Conservation (phyloP, 2,888 invertebrate species). For the Lasioglossum calceatum region DNA sequence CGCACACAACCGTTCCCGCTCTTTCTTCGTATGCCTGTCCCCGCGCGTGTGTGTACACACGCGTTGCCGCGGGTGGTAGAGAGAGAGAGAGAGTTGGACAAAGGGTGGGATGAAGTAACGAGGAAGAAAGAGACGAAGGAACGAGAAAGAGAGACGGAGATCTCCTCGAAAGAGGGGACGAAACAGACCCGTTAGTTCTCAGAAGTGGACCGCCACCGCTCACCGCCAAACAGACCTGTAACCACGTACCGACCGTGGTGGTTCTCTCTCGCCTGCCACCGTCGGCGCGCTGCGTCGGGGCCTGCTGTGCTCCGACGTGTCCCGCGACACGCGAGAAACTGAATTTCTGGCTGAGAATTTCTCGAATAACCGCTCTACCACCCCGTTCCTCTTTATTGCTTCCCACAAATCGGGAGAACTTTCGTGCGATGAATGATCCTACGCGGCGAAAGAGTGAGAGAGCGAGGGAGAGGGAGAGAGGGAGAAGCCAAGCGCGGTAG, state of each 20-base stretch:
- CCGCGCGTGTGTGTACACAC: slow-evolving; percentile 26
- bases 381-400: neutral
- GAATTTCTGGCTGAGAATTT: slow-evolving; percentile 28
- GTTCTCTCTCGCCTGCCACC: slow-evolving; percentile 57
- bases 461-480: neutral
- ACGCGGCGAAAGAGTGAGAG: neutral
- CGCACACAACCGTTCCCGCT: neutral
- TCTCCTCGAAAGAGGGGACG: slow-evolving; percentile 41
- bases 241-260: slow-evolving; percentile 72
- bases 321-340: slow-evolving; percentile 41
- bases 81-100: slow-evolving; percentile 33
- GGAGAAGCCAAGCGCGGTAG: slow-evolving; percentile 7
- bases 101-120: slow-evolving; percentile 17
- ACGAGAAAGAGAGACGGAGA: slow-evolving; percentile 25
- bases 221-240: slow-evolving; percentile 82
- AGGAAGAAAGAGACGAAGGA: slow-evolving; percentile 5
- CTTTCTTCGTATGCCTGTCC: neutral
- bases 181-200: slow-evolving; percentile 83
- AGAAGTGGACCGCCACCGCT: slow-evolving; percentile 79
- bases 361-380: neutral
- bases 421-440: neutral
- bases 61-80: slow-evolving; percentile 64
- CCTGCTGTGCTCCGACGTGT: slow-evolving; percentile 35
- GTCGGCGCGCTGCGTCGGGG: slow-evolving; percentile 47
- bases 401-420: neutral